phyloP scores from a whole-genome alignment of 35 echinoderm and acorn worm genomes.

The Ophioderma brevispina region DNA sequence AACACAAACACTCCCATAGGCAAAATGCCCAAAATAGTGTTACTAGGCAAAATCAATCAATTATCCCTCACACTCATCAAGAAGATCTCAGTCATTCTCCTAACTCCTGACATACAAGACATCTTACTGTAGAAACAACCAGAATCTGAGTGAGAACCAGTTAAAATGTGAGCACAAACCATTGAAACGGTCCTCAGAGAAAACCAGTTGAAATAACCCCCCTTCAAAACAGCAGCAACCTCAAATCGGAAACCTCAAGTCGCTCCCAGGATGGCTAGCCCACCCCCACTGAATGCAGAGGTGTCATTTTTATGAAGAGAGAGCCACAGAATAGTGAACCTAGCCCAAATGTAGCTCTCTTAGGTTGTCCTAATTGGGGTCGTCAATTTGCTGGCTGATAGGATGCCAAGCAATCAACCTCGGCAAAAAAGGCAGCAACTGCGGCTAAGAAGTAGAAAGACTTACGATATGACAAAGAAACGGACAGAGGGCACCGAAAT shows the following conservation, averaged over 20 bases:
- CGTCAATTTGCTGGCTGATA: constrained; percentile 74
- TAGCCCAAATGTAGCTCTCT: constrained; percentile 30
- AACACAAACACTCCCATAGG: background rate
- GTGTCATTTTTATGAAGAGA: constrained; percentile 19
- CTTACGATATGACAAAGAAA: constrained; percentile 76
- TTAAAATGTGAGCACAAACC: background rate
- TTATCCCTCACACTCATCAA: background rate
- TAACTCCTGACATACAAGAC: background rate
- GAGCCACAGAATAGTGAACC: constrained; percentile 45
- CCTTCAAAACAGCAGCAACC: background rate
- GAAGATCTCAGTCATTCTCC: background rate
- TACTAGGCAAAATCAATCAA: background rate
- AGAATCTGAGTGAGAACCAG: background rate
- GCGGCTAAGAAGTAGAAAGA: constrained; percentile 80
- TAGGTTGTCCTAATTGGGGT: constrained; percentile 72
- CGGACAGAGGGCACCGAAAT: constrained; percentile 78
- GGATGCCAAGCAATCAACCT: constrained; percentile 69
- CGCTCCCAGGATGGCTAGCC: background rate
- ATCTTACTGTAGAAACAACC: too few relatives aligned
- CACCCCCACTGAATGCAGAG: background rate
- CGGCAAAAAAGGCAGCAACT: constrained; percentile 60
- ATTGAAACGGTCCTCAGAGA: too few relatives aligned
- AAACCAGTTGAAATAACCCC: background rate
- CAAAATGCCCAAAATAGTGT: background rate
- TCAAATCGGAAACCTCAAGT: constrained; percentile 4